phyloP scores from a whole-genome alignment of 2,888 invertebrate genomes.

The Pterostichus niger region DNA sequence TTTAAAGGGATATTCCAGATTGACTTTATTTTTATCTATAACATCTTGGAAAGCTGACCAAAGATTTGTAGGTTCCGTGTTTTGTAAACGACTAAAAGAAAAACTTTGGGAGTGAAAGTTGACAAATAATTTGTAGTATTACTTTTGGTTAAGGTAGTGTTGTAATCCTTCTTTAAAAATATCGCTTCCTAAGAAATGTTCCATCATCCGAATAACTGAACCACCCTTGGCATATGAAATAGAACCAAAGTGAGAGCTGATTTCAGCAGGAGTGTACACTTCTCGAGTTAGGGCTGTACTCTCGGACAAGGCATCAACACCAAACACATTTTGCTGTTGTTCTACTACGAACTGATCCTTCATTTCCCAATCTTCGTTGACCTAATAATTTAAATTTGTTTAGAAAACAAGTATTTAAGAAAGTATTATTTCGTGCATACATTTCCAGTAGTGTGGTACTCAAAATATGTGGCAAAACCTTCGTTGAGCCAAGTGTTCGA shows the following conservation, averaged over 20 bases:
- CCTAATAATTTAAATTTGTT: slow-evolving; percentile 23
- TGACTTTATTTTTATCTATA: slow-evolving; percentile 42
- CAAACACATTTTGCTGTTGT: slow-evolving; percentile 83
- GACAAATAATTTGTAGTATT: slow-evolving; percentile 71
- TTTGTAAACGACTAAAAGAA: slow-evolving; percentile 75
- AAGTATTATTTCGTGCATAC: slow-evolving; percentile 73
- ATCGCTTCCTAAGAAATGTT: slow-evolving; percentile 80
- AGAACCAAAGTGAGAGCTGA: slow-evolving; percentile 82
- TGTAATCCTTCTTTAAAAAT: slow-evolving; percentile 80
- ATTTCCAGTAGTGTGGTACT: slow-evolving; percentile 83
- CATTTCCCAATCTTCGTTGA: slow-evolving; percentile 79
- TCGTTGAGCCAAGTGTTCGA: slow-evolving; percentile 87
- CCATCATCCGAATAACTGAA: slow-evolving; percentile 82
- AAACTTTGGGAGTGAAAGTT: background rate
- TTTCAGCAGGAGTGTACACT: slow-evolving; percentile 80
- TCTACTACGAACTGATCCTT: slow-evolving; percentile 85
- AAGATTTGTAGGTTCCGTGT: slow-evolving; percentile 78
- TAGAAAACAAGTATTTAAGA: background rate
- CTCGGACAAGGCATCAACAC: slow-evolving; percentile 80
- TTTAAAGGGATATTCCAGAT: slow-evolving; percentile 64
- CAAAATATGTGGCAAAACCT: slow-evolving; percentile 86
- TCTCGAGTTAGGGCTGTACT: slow-evolving; percentile 79
- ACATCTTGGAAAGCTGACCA: slow-evolving; percentile 77
- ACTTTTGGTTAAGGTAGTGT: slow-evolving; percentile 80
- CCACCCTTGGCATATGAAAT: slow-evolving; percentile 83